These are phyloP conservation scores for Gyps fulvus DNA, from an alignment of 2,113 vertebrate genomes.

Conservation along the genomic window DNA sequence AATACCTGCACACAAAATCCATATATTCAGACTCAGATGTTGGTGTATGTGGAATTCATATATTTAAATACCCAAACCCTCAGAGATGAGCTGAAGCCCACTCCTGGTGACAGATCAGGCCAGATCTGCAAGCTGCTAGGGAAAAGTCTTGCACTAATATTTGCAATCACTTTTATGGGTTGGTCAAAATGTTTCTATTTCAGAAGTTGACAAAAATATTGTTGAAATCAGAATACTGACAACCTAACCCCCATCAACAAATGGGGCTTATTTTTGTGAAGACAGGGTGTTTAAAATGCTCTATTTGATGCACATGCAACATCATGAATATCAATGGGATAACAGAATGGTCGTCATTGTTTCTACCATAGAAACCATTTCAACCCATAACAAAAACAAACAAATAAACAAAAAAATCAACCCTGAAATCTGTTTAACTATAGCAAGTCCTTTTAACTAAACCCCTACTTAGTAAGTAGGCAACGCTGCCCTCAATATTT, in stretches of 20 bases:
- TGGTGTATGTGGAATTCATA: not conserved
- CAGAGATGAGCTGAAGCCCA: not conserved
- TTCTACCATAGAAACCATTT: not conserved
- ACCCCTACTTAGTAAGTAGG: not conserved
- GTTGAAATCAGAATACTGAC: not conserved
- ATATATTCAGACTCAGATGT: not conserved
- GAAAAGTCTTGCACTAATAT: not conserved
- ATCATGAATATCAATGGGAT: not conserved
- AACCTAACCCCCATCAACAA: not conserved
- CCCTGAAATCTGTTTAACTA: not conserved
- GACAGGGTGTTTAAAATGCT: not conserved
- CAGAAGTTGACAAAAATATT: not conserved
- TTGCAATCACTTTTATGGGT: not conserved
- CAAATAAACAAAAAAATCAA: not conserved
- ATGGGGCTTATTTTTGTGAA: not conserved
- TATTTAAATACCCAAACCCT: not conserved
- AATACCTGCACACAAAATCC: not conserved
- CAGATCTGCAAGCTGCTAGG: not conserved
- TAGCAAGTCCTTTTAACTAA: not conserved
- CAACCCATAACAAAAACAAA: not conserved
- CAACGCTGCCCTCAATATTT: not conserved
- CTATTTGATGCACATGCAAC: not conserved
- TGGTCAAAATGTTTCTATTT: not conserved
- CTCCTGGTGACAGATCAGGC: not conserved
- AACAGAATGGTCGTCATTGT: not conserved